A percentile compares a stretch with the other conserved stretches of the same genome.
Conservation (phyloP, 1,140 invertebrate genomes). For the Ericerus pela region DNA sequence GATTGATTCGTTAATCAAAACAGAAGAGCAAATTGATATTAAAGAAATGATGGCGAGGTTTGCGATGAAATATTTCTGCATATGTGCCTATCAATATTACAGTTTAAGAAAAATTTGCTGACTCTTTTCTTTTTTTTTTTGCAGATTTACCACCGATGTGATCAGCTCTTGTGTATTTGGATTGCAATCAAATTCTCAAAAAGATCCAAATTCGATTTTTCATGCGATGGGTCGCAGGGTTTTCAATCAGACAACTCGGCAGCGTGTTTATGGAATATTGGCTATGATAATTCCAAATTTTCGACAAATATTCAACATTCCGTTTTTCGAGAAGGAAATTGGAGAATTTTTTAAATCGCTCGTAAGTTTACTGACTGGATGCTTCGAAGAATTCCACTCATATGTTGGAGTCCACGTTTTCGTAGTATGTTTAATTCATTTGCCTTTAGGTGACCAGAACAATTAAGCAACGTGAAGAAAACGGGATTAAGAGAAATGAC, state of each 20-base stretch:
- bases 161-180: conserved; percentile 33
- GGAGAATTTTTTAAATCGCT: too few relatives aligned
- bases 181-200: conserved; percentile 26
- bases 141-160: conserved; percentile 31
- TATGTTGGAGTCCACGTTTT: conserved; percentile 25
- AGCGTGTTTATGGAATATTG: too few relatives aligned
- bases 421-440: conserved; percentile 23
- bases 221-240: not conserved
- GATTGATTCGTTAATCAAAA: not conserved
- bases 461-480: conserved; percentile 23
- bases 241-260: too few relatives aligned
- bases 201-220: conserved; percentile 28
- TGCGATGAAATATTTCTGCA: not conserved
- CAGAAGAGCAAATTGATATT: not conserved
- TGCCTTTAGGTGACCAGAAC: conserved; percentile 27
- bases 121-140: not conserved
- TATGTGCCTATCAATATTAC: not conserved
- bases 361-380: too few relatives aligned
- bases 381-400: too few relatives aligned
- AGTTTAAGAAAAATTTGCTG: not conserved
- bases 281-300: too few relatives aligned
- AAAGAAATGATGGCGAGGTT: conserved; percentile 1
- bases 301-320: too few relatives aligned
- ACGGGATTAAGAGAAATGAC: conserved; percentile 27
- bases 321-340: too few relatives aligned